These are phyloP conservation scores for Chunga burmeisteri DNA, from an alignment of 2,113 vertebrate genomes.

Conservation along the genomic window DNA sequence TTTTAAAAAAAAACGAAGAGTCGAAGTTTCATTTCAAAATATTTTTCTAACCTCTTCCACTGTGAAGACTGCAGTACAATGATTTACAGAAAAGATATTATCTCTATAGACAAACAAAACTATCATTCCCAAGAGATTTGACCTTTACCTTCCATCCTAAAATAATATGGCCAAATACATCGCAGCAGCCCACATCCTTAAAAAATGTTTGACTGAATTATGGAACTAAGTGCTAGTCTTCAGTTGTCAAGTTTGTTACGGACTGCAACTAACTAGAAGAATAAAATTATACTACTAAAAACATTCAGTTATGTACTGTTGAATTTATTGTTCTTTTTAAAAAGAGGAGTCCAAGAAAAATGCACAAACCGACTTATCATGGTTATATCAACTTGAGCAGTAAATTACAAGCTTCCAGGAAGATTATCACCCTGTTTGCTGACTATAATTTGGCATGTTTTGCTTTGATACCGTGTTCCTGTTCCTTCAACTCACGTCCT, in stretches of 20 bases:
- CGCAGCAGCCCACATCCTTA: slow-evolving; percentile 35
- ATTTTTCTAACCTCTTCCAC: slow-evolving; percentile 42
- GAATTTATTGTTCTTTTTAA: background rate
- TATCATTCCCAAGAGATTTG: slow-evolving; percentile 35
- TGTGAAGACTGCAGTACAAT: slow-evolving; percentile 1
- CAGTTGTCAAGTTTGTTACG: background rate
- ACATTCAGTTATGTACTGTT: background rate
- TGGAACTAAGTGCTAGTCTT: background rate
- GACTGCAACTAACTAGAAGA: background rate
- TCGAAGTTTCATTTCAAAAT: background rate
- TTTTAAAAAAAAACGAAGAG: background rate
- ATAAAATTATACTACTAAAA: background rate
- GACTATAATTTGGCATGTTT: background rate
- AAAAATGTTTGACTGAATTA: slow-evolving; percentile 7
- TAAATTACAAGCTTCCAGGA: slow-evolving; percentile 10
- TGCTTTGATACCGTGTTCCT: background rate
- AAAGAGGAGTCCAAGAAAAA: background rate
- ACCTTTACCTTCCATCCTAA: slow-evolving; percentile 48
- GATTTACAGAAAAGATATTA: slow-evolving; percentile 35
- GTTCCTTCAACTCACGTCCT: background rate
- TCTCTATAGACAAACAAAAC: slow-evolving; percentile 51
- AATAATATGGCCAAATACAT: slow-evolving; percentile 35
- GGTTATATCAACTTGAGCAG: background rate
- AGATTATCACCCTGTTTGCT: slow-evolving; percentile 53
- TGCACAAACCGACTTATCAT: background rate